phyloP scores from a whole-genome alignment of 2,888 invertebrate genomes.

The Seira ritae region DNA sequence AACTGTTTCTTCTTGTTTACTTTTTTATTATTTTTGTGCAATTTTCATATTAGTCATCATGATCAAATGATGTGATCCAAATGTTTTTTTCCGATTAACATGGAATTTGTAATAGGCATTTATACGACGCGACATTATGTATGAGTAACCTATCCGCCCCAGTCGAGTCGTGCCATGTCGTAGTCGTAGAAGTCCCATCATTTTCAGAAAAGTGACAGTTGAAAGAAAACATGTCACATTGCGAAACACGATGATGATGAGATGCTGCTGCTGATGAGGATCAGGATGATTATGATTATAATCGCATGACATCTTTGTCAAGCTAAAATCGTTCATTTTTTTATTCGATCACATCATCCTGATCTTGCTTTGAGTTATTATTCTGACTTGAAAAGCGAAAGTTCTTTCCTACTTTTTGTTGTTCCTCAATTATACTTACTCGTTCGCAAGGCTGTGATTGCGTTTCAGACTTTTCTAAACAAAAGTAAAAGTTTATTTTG shows the following conservation, averaged over 20 bases:
- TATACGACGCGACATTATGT: neutral
- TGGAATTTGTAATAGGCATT: neutral
- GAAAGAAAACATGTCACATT: neutral
- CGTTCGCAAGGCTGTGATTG: too few species aligned
- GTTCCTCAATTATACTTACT: too few species aligned
- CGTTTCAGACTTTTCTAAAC: too few species aligned
- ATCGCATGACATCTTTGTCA: neutral
- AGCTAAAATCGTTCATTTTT: neutral
- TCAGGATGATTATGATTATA: neutral
- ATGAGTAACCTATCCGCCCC: neutral
- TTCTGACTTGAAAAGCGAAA: neutral
- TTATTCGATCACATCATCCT: too few species aligned
- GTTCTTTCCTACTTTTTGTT: neutral
- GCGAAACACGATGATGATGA: neutral
- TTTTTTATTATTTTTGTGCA: too few species aligned
- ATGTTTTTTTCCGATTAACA: neutral
- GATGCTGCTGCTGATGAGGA: too few species aligned
- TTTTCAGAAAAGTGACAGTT: neutral
- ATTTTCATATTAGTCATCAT: too few species aligned
- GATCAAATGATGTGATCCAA: neutral
- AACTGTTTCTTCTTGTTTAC: too few species aligned
- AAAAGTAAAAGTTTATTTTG: too few species aligned
- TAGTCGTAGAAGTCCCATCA: too few species aligned
- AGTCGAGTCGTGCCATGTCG: too few species aligned
- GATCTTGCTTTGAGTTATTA: neutral